Conservation (phyloP, 1,140 invertebrate species). For the Brachionus rubens region DNA sequence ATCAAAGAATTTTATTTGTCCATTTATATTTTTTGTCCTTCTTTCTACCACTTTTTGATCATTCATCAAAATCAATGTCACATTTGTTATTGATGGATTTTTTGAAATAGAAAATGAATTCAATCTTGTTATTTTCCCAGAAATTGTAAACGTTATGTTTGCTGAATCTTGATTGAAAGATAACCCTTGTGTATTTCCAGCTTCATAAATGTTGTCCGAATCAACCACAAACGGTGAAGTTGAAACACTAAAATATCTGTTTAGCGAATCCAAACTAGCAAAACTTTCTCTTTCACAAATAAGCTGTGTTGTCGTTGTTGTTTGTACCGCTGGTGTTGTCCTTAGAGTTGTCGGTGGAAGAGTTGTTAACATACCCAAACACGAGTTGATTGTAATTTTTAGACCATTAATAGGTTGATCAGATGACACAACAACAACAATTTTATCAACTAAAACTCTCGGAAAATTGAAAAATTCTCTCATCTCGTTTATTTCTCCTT, state of each 20-base stretch:
- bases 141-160: no score
- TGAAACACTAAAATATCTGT: no score
- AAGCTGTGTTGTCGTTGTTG: no score
- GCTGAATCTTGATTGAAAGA: no score
- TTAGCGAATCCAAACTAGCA: no score
- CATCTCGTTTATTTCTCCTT: neutral
- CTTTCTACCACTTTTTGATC: neutral
- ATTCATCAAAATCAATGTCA: neutral
- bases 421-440: neutral
- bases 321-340: no score
- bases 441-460: neutral
- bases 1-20: neutral
- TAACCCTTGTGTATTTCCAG: no score
- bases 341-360: no score
- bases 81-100: neutral
- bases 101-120: neutral
- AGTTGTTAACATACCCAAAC: neutral
- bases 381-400: neutral
- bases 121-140: neutral
- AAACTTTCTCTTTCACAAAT: no score
- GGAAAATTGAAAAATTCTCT: neutral
- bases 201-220: no score
- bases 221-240: no score
- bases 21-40: neutral
- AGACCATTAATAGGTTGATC: neutral